Evolutionary conservation across 35 echinoderm and acorn worm species (phyloP).

Genomic region (Diadema setosum): DNA sequence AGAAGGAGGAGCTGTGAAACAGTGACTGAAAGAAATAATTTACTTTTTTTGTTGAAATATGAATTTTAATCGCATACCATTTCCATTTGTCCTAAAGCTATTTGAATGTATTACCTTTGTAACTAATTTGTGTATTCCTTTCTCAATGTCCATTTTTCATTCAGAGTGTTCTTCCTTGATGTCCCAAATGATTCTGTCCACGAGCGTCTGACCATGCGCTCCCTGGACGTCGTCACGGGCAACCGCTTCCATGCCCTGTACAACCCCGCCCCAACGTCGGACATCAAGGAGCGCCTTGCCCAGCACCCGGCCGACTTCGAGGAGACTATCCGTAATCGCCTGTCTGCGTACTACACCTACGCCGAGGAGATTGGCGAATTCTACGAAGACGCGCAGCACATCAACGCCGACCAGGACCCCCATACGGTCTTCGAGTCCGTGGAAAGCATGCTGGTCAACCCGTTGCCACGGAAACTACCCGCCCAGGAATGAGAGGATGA

Average conservation of each 20-base stretch:
- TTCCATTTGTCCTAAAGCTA: too few species aligned
- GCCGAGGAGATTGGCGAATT: conserved; percentile 92
- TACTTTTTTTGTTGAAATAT: too few species aligned
- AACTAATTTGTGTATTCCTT: too few species aligned
- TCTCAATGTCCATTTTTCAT: background rate
- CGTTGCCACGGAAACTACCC: conserved; percentile 57
- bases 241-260: conserved; percentile 84
- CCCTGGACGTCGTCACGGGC: conserved; percentile 76
- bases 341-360: conserved; percentile 86
- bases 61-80: background rate
- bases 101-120: too few species aligned
- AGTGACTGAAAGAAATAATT: too few species aligned
- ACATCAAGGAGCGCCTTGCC: conserved; percentile 74
- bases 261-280: conserved; percentile 79
- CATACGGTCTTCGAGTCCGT: conserved; percentile 97
- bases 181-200: conserved; percentile 97
- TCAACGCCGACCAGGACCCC: conserved; percentile 97
- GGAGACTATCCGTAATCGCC: conserved; percentile 57
- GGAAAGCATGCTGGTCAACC: conserved; percentile 97
- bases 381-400: conserved; percentile 87
- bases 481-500: background rate
- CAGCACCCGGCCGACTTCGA: conserved; percentile 75
- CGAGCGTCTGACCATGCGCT: conserved; percentile 86
- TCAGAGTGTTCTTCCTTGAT: conserved; percentile 90
- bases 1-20: too few species aligned